phyloP scores from a whole-genome alignment of 2,113 vertebrate genomes.

The Chauna torquata region DNA sequence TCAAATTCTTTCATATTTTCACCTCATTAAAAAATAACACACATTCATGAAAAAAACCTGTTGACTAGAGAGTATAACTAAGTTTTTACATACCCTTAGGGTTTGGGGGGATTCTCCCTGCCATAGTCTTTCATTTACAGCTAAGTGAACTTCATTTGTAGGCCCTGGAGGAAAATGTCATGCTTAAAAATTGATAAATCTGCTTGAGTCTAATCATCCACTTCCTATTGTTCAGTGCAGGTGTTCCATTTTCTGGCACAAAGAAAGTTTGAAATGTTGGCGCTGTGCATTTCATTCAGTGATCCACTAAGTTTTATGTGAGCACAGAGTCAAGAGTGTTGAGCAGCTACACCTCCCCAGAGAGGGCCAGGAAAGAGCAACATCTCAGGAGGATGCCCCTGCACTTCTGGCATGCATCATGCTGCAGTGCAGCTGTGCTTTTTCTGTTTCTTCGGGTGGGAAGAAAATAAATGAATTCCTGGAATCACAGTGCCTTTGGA shows the following conservation, averaged over 20 bases:
- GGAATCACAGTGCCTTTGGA: conserved; percentile 16
- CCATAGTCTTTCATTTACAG: not conserved
- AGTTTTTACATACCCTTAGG: not conserved
- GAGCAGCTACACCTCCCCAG: conserved; percentile 19
- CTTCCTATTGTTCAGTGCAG: conserved; percentile 49
- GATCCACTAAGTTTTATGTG: not conserved
- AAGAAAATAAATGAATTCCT: conserved; percentile 38
- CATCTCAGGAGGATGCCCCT: conserved; percentile 3
- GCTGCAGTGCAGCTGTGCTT: conserved; percentile 22
- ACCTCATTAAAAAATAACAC: not conserved
- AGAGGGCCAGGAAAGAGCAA: conserved; percentile 1
- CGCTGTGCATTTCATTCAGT: not conserved
- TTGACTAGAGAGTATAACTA: not conserved
- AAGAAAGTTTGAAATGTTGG: not conserved
- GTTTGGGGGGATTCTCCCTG: not conserved
- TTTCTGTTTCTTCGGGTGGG: not conserved
- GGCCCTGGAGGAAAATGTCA: not conserved
- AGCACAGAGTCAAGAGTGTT: not conserved
- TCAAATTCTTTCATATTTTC: conserved; percentile 35
- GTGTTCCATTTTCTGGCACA: conserved; percentile 47
- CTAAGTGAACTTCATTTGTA: not conserved
- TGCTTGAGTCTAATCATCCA: not conserved
- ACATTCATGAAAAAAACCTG: not conserved
- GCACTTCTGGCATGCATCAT: not conserved
- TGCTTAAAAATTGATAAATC: conserved; percentile 21